These are phyloP conservation scores for Cololabis saira DNA, from an alignment of 2,113 vertebrate genomes.

Conservation along the genomic window DNA sequence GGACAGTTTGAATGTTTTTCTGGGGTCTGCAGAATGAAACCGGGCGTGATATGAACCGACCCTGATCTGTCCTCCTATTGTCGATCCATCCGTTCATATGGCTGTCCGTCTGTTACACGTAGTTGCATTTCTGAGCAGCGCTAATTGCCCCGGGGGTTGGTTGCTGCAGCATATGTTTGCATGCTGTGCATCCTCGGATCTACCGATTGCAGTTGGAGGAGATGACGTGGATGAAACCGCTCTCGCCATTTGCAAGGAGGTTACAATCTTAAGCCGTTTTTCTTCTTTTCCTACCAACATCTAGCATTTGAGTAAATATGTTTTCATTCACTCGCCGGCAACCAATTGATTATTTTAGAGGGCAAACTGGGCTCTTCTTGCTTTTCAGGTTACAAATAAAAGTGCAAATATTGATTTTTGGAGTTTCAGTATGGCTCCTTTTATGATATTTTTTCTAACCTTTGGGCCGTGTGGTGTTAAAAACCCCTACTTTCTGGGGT, in stretches of 20 bases:
- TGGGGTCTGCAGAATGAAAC: background rate
- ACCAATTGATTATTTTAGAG: conserved; percentile 13
- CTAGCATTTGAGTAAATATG: background rate
- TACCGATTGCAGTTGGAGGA: conserved; percentile 26
- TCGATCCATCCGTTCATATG: conserved; percentile 33
- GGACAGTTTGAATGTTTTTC: too few species aligned
- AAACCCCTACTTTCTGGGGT: background rate
- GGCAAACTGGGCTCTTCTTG: background rate
- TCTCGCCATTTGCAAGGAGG: background rate
- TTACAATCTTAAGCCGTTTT: background rate
- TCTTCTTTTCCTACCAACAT: background rate
- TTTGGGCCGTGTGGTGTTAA: conserved; percentile 2
- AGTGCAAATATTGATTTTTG: conserved; percentile 14
- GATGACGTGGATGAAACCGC: background rate
- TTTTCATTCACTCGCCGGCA: background rate
- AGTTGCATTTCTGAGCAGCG: conserved; percentile 21
- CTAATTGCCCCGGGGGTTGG: conserved; percentile 42
- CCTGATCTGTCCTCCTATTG: conserved; percentile 20
- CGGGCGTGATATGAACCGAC: conserved; percentile 6
- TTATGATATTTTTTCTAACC: conserved; percentile 8
- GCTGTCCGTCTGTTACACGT: conserved; percentile 43
- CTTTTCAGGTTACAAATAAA: conserved; percentile 3
- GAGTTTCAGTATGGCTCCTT: background rate
- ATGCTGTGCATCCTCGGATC: conserved; percentile 32
- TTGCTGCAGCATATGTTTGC: conserved; percentile 48